A percentile compares a stretch with the other conserved stretches of the same genome.
phyloP scores from a whole-genome alignment of 2,797 vertebrate species.

The Passerculus sandwichensis region DNA sequence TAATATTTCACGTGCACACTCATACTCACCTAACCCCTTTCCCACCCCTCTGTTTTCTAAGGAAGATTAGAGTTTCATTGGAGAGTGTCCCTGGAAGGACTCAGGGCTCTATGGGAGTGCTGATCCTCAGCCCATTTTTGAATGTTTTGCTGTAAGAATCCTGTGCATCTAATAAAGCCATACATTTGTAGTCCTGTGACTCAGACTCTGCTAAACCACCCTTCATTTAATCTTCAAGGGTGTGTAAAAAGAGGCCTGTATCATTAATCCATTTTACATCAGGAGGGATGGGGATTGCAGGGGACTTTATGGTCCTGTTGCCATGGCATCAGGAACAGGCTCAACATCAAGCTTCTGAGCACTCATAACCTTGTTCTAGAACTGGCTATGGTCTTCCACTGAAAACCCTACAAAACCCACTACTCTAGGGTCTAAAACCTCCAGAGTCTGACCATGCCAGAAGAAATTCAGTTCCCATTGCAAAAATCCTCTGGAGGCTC shows the following conservation, averaged over 20 bases:
- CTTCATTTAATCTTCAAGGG: not conserved
- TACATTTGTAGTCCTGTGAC: not conserved
- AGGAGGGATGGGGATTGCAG: not conserved
- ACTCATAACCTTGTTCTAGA: not conserved
- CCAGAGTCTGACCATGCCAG: not conserved
- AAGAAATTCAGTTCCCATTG: not conserved
- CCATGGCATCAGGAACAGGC: not conserved
- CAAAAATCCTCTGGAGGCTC: not conserved
- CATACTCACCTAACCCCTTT: fast-evolving
- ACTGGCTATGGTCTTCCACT: not conserved
- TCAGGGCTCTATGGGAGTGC: not conserved
- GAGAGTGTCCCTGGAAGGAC: not conserved
- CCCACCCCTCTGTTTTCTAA: not conserved
- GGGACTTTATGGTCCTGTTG: not conserved
- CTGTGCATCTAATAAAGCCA: not conserved
- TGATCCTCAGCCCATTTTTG: not conserved
- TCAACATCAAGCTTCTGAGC: not conserved
- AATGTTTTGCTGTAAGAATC: not conserved
- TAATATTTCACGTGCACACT: not conserved
- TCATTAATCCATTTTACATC: slow-evolving; percentile 6
- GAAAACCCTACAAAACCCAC: not conserved
- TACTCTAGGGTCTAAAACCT: not conserved
- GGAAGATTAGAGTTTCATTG: not conserved
- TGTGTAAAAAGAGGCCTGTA: not conserved
- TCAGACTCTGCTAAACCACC: not conserved